Conservation (phyloP, 2,113 vertebrate species). For the Podocnemis expansa region DNA sequence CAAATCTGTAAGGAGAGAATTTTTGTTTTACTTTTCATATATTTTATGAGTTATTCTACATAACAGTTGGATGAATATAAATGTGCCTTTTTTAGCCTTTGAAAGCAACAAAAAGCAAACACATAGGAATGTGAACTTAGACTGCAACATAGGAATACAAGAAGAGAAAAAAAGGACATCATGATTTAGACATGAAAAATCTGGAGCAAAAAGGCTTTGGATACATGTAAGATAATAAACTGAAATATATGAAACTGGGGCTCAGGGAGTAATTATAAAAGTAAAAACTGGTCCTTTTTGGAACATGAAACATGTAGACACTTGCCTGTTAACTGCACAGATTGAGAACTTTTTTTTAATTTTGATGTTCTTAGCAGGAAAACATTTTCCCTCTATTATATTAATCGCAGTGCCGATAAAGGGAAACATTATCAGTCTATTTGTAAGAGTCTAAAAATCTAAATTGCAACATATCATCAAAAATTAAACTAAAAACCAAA, state of each 20-base stretch:
- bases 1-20: slow-evolving; percentile 85
- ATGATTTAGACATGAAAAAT: not conserved
- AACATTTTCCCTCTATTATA: not conserved
- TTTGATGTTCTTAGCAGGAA: not conserved
- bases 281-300: not conserved
- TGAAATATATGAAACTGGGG: not conserved
- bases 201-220: not conserved
- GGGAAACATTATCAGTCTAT: not conserved
- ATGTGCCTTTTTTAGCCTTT: not conserved
- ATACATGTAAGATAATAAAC: not conserved
- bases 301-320: not conserved
- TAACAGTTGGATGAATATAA: slow-evolving; percentile 1
- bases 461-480: not conserved
- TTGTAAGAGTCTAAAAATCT: not conserved
- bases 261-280: not conserved
- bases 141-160: not conserved
- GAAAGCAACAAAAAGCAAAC: not conserved
- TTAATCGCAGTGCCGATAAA: not conserved
- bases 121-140: not conserved
- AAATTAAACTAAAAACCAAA: not conserved
- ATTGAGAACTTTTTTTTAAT: not conserved
- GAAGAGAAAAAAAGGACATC: not conserved
- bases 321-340: not conserved
- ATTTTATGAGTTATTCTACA: not conserved
- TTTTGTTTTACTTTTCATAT: slow-evolving; percentile 4